Evolutionary conservation across 2,888 invertebrate species (phyloP), one percentile per base, ranked within the genome.

Genomic region (Keiferia lycopersicella): DNA sequence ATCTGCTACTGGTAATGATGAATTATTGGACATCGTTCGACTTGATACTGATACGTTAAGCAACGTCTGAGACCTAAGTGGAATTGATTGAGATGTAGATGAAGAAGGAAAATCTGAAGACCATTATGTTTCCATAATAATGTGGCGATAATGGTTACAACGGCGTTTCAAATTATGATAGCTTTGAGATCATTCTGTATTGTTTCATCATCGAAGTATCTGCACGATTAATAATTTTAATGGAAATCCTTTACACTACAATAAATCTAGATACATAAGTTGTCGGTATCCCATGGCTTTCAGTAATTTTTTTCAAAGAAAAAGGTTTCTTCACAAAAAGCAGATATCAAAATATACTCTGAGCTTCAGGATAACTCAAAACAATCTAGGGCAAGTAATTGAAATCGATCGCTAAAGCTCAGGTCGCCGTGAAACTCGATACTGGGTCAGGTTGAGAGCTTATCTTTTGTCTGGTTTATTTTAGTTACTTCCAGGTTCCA

Each of bases 351-450:
- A n/a, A n/a, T n/a, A n/a, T n/a, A n/a, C n/a, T n/a, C n/a, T n/a
- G n/a, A n/a, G n/a, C n/a, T 34, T 34, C 1, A 34, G 8, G 34
- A 34, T 34, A 34, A 34, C n/a, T 20, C 18, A 39, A 20, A 39
- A 16, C 18, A 39, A 58, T 38, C 18, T 39, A 39, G 39, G 20
- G 22, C 58, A 58, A 39, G 58, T 58, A 58, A 39, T 39, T 39
- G 38, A 39, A 20, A 60, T 18, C 41, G 62, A 63, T 61, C 48
- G 48, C 48, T 57, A 48, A 62, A 62, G 50, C 22, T 53, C 64
- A 66, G 66, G 68, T 64, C 66, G 63, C 62, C 56, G 66, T 63
- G 39, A 39, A 45, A 58, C 12, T 39, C 58, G 16, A 58, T 20
- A 58, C 58, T 58, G 14, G 58, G 39, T 58, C 58, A 58, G 58